Base-by-base conservation (phyloP, 92 coral and sea anemone genomes). In the Palythoa caribaeorum region DNA sequence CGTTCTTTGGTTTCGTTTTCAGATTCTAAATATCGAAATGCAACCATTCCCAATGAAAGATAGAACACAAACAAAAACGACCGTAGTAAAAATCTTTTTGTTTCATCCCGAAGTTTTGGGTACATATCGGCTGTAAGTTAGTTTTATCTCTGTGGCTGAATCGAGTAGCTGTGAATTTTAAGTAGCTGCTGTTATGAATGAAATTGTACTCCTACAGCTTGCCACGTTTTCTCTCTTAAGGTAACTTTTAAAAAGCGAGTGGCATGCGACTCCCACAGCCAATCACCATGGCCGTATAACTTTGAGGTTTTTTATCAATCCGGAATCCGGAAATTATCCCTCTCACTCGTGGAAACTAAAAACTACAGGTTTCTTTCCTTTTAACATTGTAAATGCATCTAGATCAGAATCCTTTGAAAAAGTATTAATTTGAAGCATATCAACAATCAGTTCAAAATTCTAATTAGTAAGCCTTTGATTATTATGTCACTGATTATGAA, bases 21-120 rank as follows among this genome's bases (percentile, higher is more conserved):
- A 47, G 96, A 89, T 48, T 95, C 98, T 16, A 95, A 89, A 13
- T 85, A 19, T 17, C 94, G 87, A 48, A 95, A 95, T n/a, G 91
- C 92, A 20, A 92, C 89, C 98, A 95, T 95, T 1, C 98, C 98
- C 19, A 88, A 1, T 10, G 91, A 91, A 6, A 95, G 71, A 80
- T 95, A 95, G 48, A 88, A 54, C 6, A 92, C 20, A 63, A 93
- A 95, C 16, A 95, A 84, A 17, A 89, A 87, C 4, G 93, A 87
- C 9, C 98, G 88, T 13, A 95, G 75, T 2, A 95, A 11, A 28
- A 95, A 84, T 17, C 96, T 79, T 77, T 83, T 85, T 0, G 98
- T 95, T 87, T 95, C 98, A 52, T 77, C 89, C 16, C 93, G 90
- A 77, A 93, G 92, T 13, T 72, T 65, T 1, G 59, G 73, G 35